Evolutionary conservation across 2,797 vertebrate genomes (phyloP).

Genomic region (Rhodeus uyekii): DNA sequence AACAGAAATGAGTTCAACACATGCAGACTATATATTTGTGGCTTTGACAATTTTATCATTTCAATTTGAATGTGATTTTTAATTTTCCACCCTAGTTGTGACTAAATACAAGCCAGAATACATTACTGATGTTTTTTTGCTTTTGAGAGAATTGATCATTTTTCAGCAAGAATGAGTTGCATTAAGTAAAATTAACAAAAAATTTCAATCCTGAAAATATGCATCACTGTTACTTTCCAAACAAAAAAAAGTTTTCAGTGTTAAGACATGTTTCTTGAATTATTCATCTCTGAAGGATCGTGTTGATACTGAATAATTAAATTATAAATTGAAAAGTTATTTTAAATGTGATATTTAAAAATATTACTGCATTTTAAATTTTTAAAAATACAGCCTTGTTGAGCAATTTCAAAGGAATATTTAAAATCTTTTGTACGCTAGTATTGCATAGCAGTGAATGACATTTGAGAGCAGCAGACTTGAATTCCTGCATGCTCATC

Average conservation of each 20-base stretch:
- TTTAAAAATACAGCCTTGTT: neutral
- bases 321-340: neutral
- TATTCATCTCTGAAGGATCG: neutral
- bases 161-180: neutral
- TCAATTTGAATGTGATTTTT: neutral
- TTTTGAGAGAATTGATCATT: too few species aligned
- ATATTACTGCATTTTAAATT: neutral
- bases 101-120: neutral
- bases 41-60: neutral
- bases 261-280: neutral
- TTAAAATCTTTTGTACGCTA: neutral
- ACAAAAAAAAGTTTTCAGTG: neutral
- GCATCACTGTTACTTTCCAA: neutral
- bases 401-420: neutral
- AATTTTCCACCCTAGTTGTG: neutral
- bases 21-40: neutral
- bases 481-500: neutral
- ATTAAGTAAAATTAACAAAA: neutral
- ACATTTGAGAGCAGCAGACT: slow-evolving; percentile 6
- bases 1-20: neutral
- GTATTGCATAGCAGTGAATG: neutral
- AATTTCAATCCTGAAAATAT: neutral
- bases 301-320: neutral
- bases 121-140: neutral
- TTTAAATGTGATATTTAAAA: neutral